Evolutionary conservation across 2,797 vertebrate genomes (phyloP), one percentile per base, ranked within the genome.

Genomic region (Pogonophryne albipinna): DNA sequence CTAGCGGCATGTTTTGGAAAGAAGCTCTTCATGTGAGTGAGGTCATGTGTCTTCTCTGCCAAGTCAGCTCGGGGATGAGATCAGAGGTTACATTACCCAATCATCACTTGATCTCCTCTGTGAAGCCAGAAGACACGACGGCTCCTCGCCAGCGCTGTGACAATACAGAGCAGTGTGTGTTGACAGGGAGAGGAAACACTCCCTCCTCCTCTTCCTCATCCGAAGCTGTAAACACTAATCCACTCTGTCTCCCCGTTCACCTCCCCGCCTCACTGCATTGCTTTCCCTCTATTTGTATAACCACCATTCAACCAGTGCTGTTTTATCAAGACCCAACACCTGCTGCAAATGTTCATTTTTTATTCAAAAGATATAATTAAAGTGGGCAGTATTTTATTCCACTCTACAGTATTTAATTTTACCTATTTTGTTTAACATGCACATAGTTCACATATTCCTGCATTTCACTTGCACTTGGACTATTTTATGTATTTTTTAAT

Each of bases 51-150:
- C 8, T 53, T 44, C 49, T 62, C 49, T 53, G 52, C 74, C 34
- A 3, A 60, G 46, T 74, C 72, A 76, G 68, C 51, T 20, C 27
- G 12, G 4, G 0, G 20, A 63, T 56, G 47, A 75, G 62, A 65
- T 75, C 71, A 12, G 42, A 45, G 64, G 67, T 78, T 80, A 66
- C 68, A 10, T 63, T 73, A 86, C 49, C 1, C 16, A 41, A 27
- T 45, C 66, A 38, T 44, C 9, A 6, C 63, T 17, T 1, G 13
- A 63, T 67, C 58, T 57, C 34, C 10, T 38, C 53, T 11, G n/a
- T 16, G 56, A 23, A 17, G 60, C 4, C 60, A 49, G 64, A 71
- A 20, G 58, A 70, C 47, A 60, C 17, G 4, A 20, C 10, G 31
- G 53, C 53, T 72, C n/a, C 15, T 4, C n/a, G 45, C 50, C 68